Base-by-base conservation (phyloP, 2,888 invertebrate species). In the Apeira syringaria region DNA sequence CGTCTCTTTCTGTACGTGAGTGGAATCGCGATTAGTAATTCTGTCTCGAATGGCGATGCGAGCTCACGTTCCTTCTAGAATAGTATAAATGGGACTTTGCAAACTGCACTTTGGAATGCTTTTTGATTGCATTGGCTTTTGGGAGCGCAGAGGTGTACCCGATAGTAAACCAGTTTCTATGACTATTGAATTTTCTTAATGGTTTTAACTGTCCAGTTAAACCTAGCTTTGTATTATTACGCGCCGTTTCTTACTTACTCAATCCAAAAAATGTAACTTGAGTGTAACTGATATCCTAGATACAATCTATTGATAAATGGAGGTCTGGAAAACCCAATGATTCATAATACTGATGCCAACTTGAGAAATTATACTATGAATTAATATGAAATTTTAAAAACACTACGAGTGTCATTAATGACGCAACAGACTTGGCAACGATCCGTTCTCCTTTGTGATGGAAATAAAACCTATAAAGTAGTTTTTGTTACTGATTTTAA, bases 11-110 rank as follows among this genome's bases (percentile, higher is more conserved):
- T 35, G 50, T 58, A 68, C 68, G 71, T 68, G 73, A 64, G 58
- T 55, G 57, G 70, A 78, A 77, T 77, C 55, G 65, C 70, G 64
- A 77, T 67, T 61, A 67, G 64, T 71, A 75, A 76, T 74, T 60
- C 68, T 63, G 67, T 64, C 66, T 66, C 57, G 42, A 56, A 52
- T 60, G 64, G 59, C 56, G 56, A 4, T 4, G 15, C 3, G 3
- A 50, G 61, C 59, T 61, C 62, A 63, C 64, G 61, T 67, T 43
- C 53, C 45, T 48, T n/a, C 39, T 56, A 46, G 50, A 63, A 64
- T 63, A 63, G 64, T 70, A n/a, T n/a, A 76, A 77, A 80, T 70
- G 61, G 59, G 57, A 72, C 74, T 74, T 73, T 74, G 62, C 53
- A 65, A 71, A 71, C 64, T 73, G 69, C 63, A 64, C 59, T 71